phyloP scores from a whole-genome alignment of 2,888 invertebrate species.

The Eumerus sabulonum region DNA sequence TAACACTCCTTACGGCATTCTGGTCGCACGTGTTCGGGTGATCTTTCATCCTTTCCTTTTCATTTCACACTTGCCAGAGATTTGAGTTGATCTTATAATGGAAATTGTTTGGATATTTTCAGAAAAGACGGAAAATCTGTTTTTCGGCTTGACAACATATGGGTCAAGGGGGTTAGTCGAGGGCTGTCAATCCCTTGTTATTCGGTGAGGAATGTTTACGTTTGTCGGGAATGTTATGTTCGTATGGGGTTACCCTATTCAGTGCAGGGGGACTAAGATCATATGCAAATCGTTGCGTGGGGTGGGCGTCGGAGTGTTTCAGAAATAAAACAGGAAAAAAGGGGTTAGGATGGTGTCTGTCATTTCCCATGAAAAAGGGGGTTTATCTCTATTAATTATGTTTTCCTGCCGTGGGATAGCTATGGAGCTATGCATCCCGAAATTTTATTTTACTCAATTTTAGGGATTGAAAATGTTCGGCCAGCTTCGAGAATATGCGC shows the following conservation, averaged over 20 bases:
- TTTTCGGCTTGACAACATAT: not conserved
- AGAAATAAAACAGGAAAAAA: constrained; percentile 4
- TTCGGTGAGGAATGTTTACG: constrained; percentile 9
- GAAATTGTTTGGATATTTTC: constrained; percentile 29
- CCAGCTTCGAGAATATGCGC: too few species aligned
- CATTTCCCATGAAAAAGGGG: constrained; percentile 50
- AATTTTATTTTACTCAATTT: too few species aligned
- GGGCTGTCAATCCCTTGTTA: constrained; percentile 16
- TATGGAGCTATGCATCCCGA: too few species aligned
- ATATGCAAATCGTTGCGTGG: constrained; percentile 35
- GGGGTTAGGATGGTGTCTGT: constrained; percentile 2
- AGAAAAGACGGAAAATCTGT: constrained; percentile 6
- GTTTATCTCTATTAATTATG: constrained; percentile 9
- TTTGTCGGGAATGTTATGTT: constrained; percentile 4
- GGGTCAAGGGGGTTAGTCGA: constrained; percentile 6
- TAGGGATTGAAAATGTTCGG: too few species aligned
- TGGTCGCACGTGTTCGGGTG: constrained; percentile 55
- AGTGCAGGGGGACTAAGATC: not conserved
- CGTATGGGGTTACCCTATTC: constrained; percentile 34
- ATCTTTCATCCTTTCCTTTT: constrained; percentile 1
- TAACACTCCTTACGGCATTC: constrained; percentile 44
- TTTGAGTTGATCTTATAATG: constrained; percentile 16
- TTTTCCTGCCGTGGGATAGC: not conserved
- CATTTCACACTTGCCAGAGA: constrained; percentile 45
- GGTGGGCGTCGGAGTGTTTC: constrained; percentile 12